Evolutionary conservation across 2,888 invertebrate genomes (phyloP), one percentile per base, ranked within the genome.

Genomic region (Micoletzkya japonica): DNA sequence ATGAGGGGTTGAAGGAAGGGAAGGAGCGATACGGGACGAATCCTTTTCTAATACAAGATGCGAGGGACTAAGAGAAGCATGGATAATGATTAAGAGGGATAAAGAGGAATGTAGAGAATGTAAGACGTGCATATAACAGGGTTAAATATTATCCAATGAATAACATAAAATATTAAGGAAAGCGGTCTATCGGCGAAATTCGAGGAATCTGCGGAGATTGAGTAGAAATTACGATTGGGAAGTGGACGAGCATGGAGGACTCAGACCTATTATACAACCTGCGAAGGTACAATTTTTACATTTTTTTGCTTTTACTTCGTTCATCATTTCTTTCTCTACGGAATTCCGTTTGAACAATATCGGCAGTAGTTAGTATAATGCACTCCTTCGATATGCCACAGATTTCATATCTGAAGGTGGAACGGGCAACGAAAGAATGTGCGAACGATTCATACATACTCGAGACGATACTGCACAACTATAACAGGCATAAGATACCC

Each of bases 401-500:
- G 3, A 32, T 59, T 4, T 56, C 28, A 20, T 20, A 28, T 39
- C 34, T 67, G 56, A 52, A 75, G 75, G 77, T 76, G 14, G 77
- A 77, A 30, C 57, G 77, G 63, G 63, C 78, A 14, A 71, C 73
- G 3, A 71, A 73, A 37, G 63, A 71, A 34, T 84, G 84, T 71
- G 75, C 83, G 49, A 84, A 84, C 71, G 84, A 84, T 69, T 81
- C 81, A 17, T 76, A 76, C 71, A 82, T 84, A 56, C 72, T 84
- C 59, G 72, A 81, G 6, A 77, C 73, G 14, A 77, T 77, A 7
- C 73, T 76, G 71, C 71, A 72, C 61, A 74, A 72, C 54, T 84
- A 84, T 68, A 85, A 84, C 71, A 73, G 80, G 39, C 82, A 84
- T 76, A 85, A 85, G 64, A 85, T 84, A 39, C 84, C 84, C n/a